Conservation (phyloP, 2,888 invertebrate species). For the Cotesia congregata region DNA sequence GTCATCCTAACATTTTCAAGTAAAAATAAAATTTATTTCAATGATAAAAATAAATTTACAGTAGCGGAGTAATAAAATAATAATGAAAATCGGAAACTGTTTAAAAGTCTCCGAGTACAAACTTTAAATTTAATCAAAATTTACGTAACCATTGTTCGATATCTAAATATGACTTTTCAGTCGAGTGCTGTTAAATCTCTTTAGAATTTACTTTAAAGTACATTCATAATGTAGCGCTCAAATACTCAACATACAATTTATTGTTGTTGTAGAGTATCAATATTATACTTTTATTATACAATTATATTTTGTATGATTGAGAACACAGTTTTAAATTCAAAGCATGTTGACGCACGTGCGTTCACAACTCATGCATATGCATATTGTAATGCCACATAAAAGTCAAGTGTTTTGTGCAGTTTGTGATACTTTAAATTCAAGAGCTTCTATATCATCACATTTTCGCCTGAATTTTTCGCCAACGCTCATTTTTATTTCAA, state of each 20-base stretch:
- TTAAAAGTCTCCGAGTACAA: neutral
- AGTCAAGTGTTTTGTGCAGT: conserved; percentile 9
- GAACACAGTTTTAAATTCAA: neutral
- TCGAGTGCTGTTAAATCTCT: neutral
- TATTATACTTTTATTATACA: neutral
- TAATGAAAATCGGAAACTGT: neutral
- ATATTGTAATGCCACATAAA: neutral
- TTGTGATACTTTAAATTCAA: conserved; percentile 43
- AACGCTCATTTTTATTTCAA: neutral
- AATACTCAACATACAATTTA: neutral
- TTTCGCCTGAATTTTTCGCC: neutral
- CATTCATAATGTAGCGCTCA: neutral
- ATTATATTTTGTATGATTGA: conserved; percentile 4
- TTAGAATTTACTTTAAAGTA: neutral
- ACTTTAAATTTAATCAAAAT: neutral
- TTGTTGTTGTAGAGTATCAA: neutral
- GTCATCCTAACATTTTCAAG: neutral
- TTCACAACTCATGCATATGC: neutral
- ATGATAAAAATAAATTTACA: neutral
- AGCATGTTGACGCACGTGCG: neutral
- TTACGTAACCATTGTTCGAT: neutral
- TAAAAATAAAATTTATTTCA: neutral
- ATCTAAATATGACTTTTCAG: neutral
- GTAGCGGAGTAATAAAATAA: neutral
- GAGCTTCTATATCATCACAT: conserved; percentile 34